Evolutionary conservation across 2,113 vertebrate species (phyloP), one percentile per base, ranked within the genome.

Genomic region (Speoplatyrhinus poulsoni): DNA sequence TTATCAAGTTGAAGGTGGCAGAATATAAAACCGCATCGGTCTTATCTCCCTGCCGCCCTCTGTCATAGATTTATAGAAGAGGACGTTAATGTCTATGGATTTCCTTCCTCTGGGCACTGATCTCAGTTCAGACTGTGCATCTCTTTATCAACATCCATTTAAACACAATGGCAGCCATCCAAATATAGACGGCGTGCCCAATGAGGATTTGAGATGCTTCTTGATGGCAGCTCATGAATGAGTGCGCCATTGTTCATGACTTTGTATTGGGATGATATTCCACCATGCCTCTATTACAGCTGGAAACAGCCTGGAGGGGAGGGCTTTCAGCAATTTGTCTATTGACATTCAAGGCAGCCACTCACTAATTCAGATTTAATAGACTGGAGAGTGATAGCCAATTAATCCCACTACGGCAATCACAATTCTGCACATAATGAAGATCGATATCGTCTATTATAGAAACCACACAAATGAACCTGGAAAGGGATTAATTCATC

Each of bases 61-160:
- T 75, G 75, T 78, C 67, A 78, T 49, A 84, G 77, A 87, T 85
- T 91, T 88, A 87, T 89, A 87, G 79, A 19, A 62, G 68, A 75
- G 70, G 80, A 79, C 83, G 81, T 80, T 85, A 63, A 70, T 78
- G 71, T 72, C 60, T 67, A 70, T 75, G 16, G 77, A 79, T 82
- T 85, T 75, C 64, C 47, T 83, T 72, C 49, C 75, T 76, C 55
- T 33, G 7, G 57, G 58, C 67, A 78, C 64, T 46, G 75, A 79
- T 68, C 76, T 79, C 61, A 67, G 64, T 62, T 79, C 64, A 62
- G 55, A 65, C 59, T 55, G 67, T 55, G 65, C 53, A 62, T 85
- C 69, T 67, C 76, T 64, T 62, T 41, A 80, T 75, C 66, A 68
- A 67, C 11, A 67, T 67, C 52, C 63, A 63, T 78, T 81, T 72